Evolutionary conservation across 2,113 vertebrate genomes (phyloP), one percentile per base, ranked within the genome.

Genomic region (Mirza zaza): DNA sequence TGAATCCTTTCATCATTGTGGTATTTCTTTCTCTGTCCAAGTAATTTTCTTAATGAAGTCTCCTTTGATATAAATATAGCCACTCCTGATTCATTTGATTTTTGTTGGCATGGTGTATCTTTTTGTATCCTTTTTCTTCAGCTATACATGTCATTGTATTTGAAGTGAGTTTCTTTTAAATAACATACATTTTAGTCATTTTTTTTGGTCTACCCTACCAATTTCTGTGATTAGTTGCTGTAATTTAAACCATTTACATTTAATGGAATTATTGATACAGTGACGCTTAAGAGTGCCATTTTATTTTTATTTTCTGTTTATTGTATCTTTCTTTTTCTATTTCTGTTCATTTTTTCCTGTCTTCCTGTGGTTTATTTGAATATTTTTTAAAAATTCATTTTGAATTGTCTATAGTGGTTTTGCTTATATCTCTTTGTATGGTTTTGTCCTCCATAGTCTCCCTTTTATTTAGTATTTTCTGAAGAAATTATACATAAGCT

Each of bases 381-480:
- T 50, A 81, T 67, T 39, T 67, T 94, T 73, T 48, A 39, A 76
- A 93, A 71, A 75, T 90, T 7, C 32, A 57, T 87, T 94, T 93
- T 81, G 36, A 79, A 71, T 93, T 71, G 65, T 73, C 32, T 48
- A 36, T 9, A 93, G 45, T 73, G 39, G 48, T 36, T 90, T 80
- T 45, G 1, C 20, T n/a, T 90, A 8, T 79, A 23, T 48, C 42
- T 90, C 71, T 70, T 61, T 55, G n/a, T 77, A 63, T 42, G 57
- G 80, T 59, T 91, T 80, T 80, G 59, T 68, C 36, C 39, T 17
- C 23, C 42, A 23, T 73, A 42, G 42, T 91, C 29, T 86, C 83
- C 48, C 20, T 79, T 83, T 73, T 15, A 73, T 45, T 45, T 73
- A 45, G 36, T 83, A 59, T 94, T 83, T 80, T 71, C 57, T 73